phyloP scores from a whole-genome alignment of 2,888 invertebrate genomes.

The Charanyca ferruginea region DNA sequence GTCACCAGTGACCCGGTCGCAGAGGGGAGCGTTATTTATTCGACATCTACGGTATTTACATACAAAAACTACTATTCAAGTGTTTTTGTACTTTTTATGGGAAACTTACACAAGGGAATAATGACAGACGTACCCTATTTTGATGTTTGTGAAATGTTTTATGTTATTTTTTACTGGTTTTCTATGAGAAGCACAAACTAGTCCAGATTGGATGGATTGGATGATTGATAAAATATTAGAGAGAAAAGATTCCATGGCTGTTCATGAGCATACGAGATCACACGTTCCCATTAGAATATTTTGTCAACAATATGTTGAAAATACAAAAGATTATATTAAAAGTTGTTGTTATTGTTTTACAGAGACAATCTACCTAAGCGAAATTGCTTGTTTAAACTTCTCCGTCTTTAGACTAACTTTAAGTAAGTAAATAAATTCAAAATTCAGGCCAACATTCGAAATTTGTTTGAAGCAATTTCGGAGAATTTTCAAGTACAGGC shows the following conservation, averaged over 20 bases:
- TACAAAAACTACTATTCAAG: slow-evolving; percentile 56
- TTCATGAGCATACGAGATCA: not conserved
- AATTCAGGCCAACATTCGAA: slow-evolving; percentile 22
- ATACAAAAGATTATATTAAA: slow-evolving; percentile 19
- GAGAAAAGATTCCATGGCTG: slow-evolving; percentile 1
- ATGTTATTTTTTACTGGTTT: slow-evolving; percentile 28
- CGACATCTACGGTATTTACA: slow-evolving; percentile 60
- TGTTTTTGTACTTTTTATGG: slow-evolving; percentile 45
- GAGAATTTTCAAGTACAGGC: slow-evolving; percentile 23
- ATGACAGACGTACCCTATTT: slow-evolving; percentile 35
- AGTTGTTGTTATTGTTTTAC: slow-evolving; percentile 26
- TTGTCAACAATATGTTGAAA: not conserved
- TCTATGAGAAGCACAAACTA: slow-evolving; percentile 13
- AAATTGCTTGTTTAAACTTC: slow-evolving; percentile 13
- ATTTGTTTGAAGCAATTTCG: slow-evolving; percentile 31
- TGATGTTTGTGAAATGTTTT: slow-evolving; percentile 29
- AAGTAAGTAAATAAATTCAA: slow-evolving; percentile 22
- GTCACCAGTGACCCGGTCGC: slow-evolving; percentile 70
- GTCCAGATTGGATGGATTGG: no score
- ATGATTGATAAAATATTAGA: no score
- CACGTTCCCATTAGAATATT: slow-evolving; percentile 1
- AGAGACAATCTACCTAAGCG: slow-evolving; percentile 14
- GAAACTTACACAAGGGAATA: slow-evolving; percentile 38
- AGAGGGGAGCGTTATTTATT: slow-evolving; percentile 64
- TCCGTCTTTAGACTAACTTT: slow-evolving; percentile 13